phyloP scores from a whole-genome alignment of 2,797 vertebrate genomes.

The Gymnoscopelus braueri region DNA sequence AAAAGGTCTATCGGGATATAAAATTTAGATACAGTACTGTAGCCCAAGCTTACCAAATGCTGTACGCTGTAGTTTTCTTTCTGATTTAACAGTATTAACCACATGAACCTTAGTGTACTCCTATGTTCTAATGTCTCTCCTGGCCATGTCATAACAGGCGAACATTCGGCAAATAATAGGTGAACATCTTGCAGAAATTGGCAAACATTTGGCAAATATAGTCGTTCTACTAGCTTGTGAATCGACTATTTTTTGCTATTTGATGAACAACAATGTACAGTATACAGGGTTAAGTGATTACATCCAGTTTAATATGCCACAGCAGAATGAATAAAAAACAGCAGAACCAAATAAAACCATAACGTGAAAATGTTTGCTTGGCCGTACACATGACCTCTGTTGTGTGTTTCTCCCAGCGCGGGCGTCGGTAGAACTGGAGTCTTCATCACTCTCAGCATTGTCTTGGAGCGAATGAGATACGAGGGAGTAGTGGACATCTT shows the following conservation, averaged over 20 bases:
- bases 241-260: too few relatives aligned
- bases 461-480: conserved; percentile 98
- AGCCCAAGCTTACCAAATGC: not conserved
- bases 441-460: conserved; percentile 99
- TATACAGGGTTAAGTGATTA: not conserved
- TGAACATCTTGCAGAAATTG: too few relatives aligned
- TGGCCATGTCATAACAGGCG: too few relatives aligned
- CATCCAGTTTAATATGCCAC: not conserved
- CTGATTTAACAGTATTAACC: too few relatives aligned
- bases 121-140: too few relatives aligned
- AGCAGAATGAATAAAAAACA: not conserved
- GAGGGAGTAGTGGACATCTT: conserved; percentile 99
- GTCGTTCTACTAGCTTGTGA: too few relatives aligned
- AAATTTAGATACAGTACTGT: not conserved
- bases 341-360: not conserved
- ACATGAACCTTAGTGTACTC: too few relatives aligned
- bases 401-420: conserved; percentile 80
- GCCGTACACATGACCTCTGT: conserved; percentile 6
- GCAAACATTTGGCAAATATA: too few relatives aligned
- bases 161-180: too few relatives aligned
- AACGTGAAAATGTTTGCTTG: conserved; percentile 1
- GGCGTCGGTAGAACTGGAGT: conserved; percentile 98
- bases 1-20: not conserved
- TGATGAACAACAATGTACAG: not conserved
- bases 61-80: too few relatives aligned